Percentiles rank a stretch among this genome's conserved stretches.
These are phyloP conservation scores for Bombycilla garrulus DNA, from an alignment of 2,113 vertebrate species.

Conservation along the genomic window DNA sequence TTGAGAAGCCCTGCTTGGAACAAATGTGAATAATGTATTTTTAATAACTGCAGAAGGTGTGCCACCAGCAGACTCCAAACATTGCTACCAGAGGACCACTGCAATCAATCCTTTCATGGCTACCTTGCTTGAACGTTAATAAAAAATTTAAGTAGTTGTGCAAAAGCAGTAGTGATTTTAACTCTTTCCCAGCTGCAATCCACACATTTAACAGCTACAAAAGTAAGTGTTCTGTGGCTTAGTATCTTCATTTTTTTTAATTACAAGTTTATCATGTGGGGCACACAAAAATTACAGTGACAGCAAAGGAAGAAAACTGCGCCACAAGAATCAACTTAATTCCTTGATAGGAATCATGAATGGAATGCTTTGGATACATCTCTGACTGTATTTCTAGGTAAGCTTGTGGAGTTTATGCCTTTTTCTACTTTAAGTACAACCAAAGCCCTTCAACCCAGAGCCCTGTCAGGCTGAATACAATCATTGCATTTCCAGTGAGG, in stretches of 20 bases:
- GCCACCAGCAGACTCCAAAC: not conserved
- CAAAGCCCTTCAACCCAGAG: not conserved
- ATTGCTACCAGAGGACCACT: not conserved
- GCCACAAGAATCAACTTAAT: not conserved
- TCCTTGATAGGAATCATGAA: not conserved
- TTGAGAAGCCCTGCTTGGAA: not conserved
- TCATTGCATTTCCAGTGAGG: not conserved
- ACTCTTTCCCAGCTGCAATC: not conserved
- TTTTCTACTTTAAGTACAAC: not conserved
- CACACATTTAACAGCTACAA: not conserved
- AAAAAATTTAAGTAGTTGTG: not conserved
- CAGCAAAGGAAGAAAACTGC: not conserved
- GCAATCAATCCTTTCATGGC: fast-evolving
- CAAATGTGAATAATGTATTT: not conserved
- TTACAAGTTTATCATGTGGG: not conserved
- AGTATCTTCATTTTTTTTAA: not conserved
- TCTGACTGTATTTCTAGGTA: not conserved
- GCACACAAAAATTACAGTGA: not conserved
- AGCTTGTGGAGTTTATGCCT: not conserved
- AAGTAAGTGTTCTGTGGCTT: not conserved
- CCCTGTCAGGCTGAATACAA: not conserved
- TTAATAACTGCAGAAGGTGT: not conserved
- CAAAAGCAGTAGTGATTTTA: not conserved
- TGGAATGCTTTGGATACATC: not conserved
- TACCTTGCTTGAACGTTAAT: not conserved